Evolutionary conservation across 2,797 vertebrate genomes (phyloP), one percentile per base, ranked within the genome.

Genomic region (Champsocephalus gunnari): DNA sequence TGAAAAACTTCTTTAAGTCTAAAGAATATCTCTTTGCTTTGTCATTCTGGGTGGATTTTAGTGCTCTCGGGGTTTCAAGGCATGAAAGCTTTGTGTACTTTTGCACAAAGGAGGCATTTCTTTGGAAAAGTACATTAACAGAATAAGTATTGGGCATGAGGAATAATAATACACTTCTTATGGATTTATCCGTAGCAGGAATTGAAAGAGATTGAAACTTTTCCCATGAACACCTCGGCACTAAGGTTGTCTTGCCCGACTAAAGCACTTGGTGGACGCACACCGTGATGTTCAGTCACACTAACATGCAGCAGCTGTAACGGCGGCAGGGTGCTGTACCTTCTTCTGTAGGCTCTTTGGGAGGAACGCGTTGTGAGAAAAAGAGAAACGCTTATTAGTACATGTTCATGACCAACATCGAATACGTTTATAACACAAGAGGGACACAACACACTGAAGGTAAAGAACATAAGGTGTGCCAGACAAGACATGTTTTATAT

Each of bases 261-360:
- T 57, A 57, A 57, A 55, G 21, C 12, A 43, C 50, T 9, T 9
- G n/a, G 6, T 12, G 48, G 47, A 47, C 32, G 47, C 43, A 65
- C 24, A 78, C 65, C 16, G 24, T 61, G 41, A 65, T 50, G 34
- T 82, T 78, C 21, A 64, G 38, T 63, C 28, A 60, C 12, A 73
- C 45, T 34, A n/a, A 45, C 62, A 60, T 55, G 12, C 13, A 62
- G 8, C 9, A 62, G 8, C 9, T 48, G 68, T 74, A 74, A 53
- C 4, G 49, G 17, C 32, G 11, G 24, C 0, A 28, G 28, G 2
- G 1, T 50, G 50, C 11, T 1, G 71, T 79, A 88, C 84, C 83
- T 77, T 87, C 80, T 19, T 77, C 75, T 82, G 65, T 48, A 72
- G 82, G 64, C 24, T 85, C 82, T 90, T 70, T 67, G 49, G 17